Conservation (phyloP, 2,888 invertebrate genomes). For the Dicycla oo region DNA sequence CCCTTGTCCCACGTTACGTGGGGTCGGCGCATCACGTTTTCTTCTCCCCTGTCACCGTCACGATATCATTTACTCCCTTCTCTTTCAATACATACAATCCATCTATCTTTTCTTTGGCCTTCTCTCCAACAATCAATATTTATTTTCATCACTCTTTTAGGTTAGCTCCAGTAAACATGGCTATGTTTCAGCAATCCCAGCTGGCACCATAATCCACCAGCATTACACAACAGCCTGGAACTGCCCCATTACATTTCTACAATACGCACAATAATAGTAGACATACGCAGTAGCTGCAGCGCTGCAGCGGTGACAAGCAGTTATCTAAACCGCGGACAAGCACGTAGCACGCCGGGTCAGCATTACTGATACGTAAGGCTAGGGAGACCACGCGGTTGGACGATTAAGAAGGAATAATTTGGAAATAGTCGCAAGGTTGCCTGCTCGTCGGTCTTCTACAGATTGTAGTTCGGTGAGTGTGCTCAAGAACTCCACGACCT, state of each 20-base stretch:
- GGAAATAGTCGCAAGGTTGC: too few relatives aligned
- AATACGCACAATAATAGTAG: slow-evolving; percentile 30
- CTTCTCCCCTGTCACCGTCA: background rate
- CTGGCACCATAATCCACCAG: background rate
- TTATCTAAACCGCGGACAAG: slow-evolving; percentile 58
- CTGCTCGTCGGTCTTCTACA: too few relatives aligned
- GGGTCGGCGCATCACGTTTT: background rate
- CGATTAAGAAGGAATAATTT: background rate
- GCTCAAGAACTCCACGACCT: too few relatives aligned
- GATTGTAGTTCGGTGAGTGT: too few relatives aligned
- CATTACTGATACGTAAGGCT: slow-evolving; percentile 39
- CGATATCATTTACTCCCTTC: background rate
- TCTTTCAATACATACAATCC: background rate
- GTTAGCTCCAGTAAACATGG: background rate
- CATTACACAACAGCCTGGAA: slow-evolving; percentile 4
- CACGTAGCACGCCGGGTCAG: slow-evolving; percentile 48
- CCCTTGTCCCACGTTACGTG: background rate
- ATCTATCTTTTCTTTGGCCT: background rate
- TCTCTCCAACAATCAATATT: background rate
- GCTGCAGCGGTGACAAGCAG: slow-evolving; percentile 34
- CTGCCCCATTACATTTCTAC: background rate
- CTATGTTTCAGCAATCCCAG: background rate
- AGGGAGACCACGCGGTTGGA: slow-evolving; percentile 18
- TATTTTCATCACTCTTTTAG: background rate
- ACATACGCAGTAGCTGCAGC: slow-evolving; percentile 9